Base-by-base conservation (phyloP, 2,113 vertebrate genomes). In the Rhinoptilus africanus region DNA sequence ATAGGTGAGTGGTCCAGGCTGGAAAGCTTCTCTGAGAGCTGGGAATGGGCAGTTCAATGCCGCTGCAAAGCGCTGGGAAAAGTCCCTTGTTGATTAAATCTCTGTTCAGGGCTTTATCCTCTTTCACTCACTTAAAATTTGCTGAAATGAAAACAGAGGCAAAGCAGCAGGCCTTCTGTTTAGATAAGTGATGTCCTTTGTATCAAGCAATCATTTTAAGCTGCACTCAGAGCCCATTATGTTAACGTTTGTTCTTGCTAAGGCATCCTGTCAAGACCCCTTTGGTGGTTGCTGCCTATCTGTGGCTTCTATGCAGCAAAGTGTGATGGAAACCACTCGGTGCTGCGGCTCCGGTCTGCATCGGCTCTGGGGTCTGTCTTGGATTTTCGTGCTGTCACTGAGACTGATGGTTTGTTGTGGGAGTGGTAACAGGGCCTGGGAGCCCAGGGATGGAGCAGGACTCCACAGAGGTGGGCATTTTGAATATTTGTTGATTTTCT, bases 121-220 rank as follows among this genome's bases (percentile, higher is more conserved):
- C 60, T 56, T 95, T 86, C 64, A 32, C 47, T 84, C 57, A 24
- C 75, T 89, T 59, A 5, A 60, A 43, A 75, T 81, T 39, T 37
- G 47, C 62, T 76, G 93, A 88, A 92, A 94, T 82, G 81, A 72
- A 85, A 76, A 53, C 69, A 88, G 88, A 96, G 87, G 84, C 66
- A 72, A 50, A 95, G 92, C 89, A 79, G 71, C 74, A 89, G 66
- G 21, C 74, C 51, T 78, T 54, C 56, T 82, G 89, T 72, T 95
- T 57, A 50, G 62, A 26, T 75, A 85, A 95, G 62, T 45, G 51
- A 64, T 93, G 89, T 76, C 74, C 84, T 78, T 82, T 66, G 67
- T 66, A 66, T 83, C 66, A 56, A 89, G 74, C 62, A 73, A 45
- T 60, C 74, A 32, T 45, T 96, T 87, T 73, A 89, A 82, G 60